Base-by-base conservation (phyloP, 2,113 vertebrate species). In the Caloenas nicobarica region DNA sequence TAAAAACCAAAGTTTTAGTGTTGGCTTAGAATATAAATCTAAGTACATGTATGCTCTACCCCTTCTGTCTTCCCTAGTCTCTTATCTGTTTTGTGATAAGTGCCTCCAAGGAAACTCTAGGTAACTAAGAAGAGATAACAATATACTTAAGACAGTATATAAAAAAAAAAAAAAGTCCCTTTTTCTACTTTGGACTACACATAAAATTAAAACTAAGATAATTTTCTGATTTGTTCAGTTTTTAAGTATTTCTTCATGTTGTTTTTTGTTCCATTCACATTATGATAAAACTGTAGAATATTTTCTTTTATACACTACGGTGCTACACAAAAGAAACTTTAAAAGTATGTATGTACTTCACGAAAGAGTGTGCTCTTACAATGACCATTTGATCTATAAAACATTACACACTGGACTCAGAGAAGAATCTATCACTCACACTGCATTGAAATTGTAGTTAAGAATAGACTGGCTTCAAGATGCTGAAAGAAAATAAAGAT, bases 1-100 rank as follows among this genome's bases (percentile, higher is more conserved):
- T 50, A 62, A 76, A 65, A 76, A 29, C 0, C 2, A 36, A 38
- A 21, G 0, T 66, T 65, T 58, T 21, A 6, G 2, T 1, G 68
- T 66, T 71, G 17, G 7, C 7, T 72, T 78, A 72, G 24, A 54
- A 60, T 29, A 33, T 34, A 64, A 34, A 44, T 69, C 10, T 33
- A 65, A 48, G 8, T 23, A 24, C 2, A 1, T 10, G 3, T 58
- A 10, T 51, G 12, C 57, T 61, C 10, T 62, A 34, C 7, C 10
- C 13, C 4, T 54, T 61, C 50, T 53, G 21, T 64, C 36, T 76
- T 42, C 25, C 11, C 15, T 9, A 54, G 10, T 2, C 6, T 34
- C 23, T 58, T 53, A 24, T 3, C n/a, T 70, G 4, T 53, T 73
- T 56, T 70, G 18, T 21, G 34, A 31, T 38, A 58, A 19, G 6